Base-by-base conservation (phyloP, 2,113 vertebrate species). In the Miniopterus natalensis region DNA sequence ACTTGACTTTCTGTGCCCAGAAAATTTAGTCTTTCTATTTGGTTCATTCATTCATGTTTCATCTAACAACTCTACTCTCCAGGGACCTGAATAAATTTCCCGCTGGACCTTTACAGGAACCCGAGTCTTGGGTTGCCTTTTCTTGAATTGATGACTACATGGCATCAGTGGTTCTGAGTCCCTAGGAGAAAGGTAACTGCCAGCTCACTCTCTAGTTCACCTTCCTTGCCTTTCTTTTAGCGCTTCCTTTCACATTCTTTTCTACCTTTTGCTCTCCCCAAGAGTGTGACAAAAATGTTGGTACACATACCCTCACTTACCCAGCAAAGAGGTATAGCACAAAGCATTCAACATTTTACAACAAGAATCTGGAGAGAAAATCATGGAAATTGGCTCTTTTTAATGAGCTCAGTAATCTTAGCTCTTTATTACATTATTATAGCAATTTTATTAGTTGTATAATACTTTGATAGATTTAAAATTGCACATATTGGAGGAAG, bases 321-420 rank as follows among this genome's bases (percentile, higher is more conserved):
- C 14, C 45, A 59, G 8, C 2, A 61, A 42, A 21, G 21, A 47
- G 23, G 10, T 40, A 25, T 20, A 57, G 27, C 1, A 85, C 3
- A 78, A 78, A 95, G 14, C 3, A 84, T 90, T 36, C 93, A 80
- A 10, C 40, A 77, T 21, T 18, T 70, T 86, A 53, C 45, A 92
- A 47, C n/a, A 4, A 1, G 29, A 3, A 70, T 53, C 12, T 51
- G 14, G 7, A 89, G 0, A 93, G 4, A 95, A 83, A 90, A 73
- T 47, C 23, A 75, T n/a, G 17, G 75, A 18, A 36, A 36, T 36
- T 36, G 36, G 36, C 36, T 65, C 8, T 47, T 75, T 61, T 27
- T 23, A 92, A 65, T 70, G 12, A 92, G 4, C 4, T 2, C 10
- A 45, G 5, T 59, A 40, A 75, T 88, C 21, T 75, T 78, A 81